Conservation (phyloP, 2,797 vertebrate genomes). For the Hippopotamyrus pictus region DNA sequence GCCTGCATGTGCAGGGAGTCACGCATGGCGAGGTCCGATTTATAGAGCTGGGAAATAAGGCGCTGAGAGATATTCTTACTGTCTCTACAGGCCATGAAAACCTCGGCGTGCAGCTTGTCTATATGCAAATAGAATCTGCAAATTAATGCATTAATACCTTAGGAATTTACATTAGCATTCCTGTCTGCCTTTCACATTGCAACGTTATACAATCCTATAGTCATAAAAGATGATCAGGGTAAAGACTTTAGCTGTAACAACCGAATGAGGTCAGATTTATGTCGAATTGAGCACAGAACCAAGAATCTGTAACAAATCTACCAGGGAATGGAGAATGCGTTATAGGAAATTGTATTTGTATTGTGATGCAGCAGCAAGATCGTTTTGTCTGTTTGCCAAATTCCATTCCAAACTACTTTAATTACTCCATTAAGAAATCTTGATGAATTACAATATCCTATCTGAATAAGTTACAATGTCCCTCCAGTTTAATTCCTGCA, state of each 20-base stretch:
- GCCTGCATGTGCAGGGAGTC: background rate
- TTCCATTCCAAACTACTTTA: background rate
- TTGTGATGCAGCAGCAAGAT: background rate
- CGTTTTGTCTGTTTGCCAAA: background rate
- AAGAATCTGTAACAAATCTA: background rate
- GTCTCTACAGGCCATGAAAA: background rate
- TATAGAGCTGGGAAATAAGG: slow-evolving; percentile 1
- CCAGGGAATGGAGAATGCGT: background rate
- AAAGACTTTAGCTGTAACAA: background rate
- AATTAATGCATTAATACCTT: slow-evolving; percentile 11
- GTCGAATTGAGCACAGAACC: background rate
- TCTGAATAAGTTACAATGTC: background rate
- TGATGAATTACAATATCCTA: background rate
- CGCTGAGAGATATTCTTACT: background rate
- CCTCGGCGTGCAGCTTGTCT: background rate
- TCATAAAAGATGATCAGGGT: no score
- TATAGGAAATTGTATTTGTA: background rate
- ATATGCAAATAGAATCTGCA: slow-evolving; percentile 12
- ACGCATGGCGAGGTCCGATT: background rate
- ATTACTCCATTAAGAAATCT: background rate
- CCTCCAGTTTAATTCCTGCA: background rate
- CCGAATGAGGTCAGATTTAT: background rate
- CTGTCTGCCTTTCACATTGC: background rate
- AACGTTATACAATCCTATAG: background rate
- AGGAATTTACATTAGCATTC: slow-evolving; percentile 3